Base-by-base conservation (phyloP, 30 jellyfish, hydroid and myxozoan genomes). In the Haliclystus octoradiatus region DNA sequence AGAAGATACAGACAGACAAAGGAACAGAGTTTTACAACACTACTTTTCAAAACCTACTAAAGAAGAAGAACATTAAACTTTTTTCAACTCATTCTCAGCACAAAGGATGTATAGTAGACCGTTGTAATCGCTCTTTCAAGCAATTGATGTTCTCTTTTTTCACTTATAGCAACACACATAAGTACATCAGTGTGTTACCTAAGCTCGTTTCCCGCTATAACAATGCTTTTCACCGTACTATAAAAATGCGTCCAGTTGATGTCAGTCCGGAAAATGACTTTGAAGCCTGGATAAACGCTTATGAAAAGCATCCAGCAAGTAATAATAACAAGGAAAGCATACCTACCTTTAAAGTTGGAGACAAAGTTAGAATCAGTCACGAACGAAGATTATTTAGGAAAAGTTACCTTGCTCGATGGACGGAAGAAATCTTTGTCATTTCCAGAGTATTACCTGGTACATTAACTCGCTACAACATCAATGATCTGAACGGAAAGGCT, bases 81-180 rank as follows among this genome's bases (percentile, higher is more conserved):
- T 49, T 65, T 33, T 49, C 74, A 0, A 72, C 75, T 9, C 31
- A 28, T 49, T 50, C 52, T 65, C 74, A 76, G 22, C 64, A 31
- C 1, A 76, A 76, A 51, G 89, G 74, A 1, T 49, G 73, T n/a
- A 76, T 66, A 23, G 74, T 76, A 3, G 89, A 76, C 15, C 32
- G 77, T 26, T 52, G 66, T 25, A 76, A 76, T 33, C 52, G 89
- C 31, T 65, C 82, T 1, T 69, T 65, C 9, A 67, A 76, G 29
- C 35, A 31, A 7, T 22, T 47, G 15, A 76, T 76, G 89, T 66
- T 14, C 33, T 35, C 46, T 2, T 65, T 64, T 30, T 65, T 40
- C 28, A 27, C 89, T 33, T 34, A 57, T 23, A 27, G 35, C 23
- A 52, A 66, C 34, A 50, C 62, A 31, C 3, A 51, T 27, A 1